These are phyloP conservation scores for Pelochelys cantorii DNA, from an alignment of 2,797 vertebrate genomes.

Conservation along the genomic window DNA sequence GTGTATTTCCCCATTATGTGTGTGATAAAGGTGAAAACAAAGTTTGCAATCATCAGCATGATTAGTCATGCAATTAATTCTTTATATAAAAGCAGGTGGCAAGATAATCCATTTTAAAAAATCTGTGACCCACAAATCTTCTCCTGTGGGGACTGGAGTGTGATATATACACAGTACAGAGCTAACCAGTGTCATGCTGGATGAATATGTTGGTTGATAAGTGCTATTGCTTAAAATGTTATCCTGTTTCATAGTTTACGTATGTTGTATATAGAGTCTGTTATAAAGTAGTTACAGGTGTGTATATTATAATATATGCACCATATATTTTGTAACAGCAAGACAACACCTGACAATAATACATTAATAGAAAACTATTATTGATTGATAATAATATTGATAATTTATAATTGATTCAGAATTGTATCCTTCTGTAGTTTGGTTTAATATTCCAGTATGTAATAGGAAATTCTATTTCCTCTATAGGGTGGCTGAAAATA, in stretches of 20 bases:
- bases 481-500: neutral
- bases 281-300: neutral
- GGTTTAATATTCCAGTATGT: neutral
- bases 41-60: neutral
- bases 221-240: neutral
- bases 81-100: neutral
- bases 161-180: neutral
- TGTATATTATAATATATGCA: neutral
- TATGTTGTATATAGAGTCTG: neutral
- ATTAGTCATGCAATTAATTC: neutral
- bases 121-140: neutral
- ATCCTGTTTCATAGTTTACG: neutral
- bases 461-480: neutral
- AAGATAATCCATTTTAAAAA: neutral
- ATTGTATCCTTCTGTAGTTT: neutral
- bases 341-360: neutral
- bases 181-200: neutral
- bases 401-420: conserved; percentile 31
- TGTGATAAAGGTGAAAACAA: neutral
- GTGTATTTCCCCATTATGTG: neutral
- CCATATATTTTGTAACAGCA: neutral
- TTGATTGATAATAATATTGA: no score
- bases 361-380: neutral
- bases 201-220: neutral
- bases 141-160: neutral